Evolutionary conservation across 2,888 invertebrate species (phyloP), one percentile per base, ranked within the genome.

Genomic region (Mellilla xanthometata): DNA sequence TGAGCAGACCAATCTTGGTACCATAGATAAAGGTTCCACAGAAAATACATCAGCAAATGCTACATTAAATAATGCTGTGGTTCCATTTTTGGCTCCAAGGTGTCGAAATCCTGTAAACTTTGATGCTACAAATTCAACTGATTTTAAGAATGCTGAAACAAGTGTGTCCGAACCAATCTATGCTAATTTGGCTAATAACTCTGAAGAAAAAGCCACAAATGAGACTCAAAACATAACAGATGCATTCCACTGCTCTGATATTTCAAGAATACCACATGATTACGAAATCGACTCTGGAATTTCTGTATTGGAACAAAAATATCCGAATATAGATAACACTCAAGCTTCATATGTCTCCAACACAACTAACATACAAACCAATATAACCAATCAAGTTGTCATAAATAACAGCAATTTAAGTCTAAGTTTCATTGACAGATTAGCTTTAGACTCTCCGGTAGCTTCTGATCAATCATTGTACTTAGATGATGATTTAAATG

Each of bases 401-500:
- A 57, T 86, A 2, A 84, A 83, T 35, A 87, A 85, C 34, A 78
- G 67, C 26, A 83, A 83, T 55, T 52, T 82, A 4, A 88, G 77
- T 48, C 65, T 90, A 22, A 90, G 90, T 61, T 90, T 90, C 26
- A 88, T 90, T 26, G 90, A 90, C 30, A 72, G 84, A 58, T 67
- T 90, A 1, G 88, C 77, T 0, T 50, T 90, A 30, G 79, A 90
- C 30, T 87, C 87, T 0, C 87, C 90, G 0, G 76, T 71, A 35
- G 32, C 65, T 1, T 82, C 87, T 0, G 84, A 86, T 15, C 81
- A 81, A 54, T 87, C 88, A 0, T 53, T 90, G 9, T 85, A 76
- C 48, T 68, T 86, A 1, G 90, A 90, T 43, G 90, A 90, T 57
- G 90, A 90, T 61, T 68, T 90, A 29, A 90, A 90, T 54, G 90